These are phyloP conservation scores for Gila orcuttii DNA, from an alignment of 2,113 vertebrate species.

Conservation along the genomic window DNA sequence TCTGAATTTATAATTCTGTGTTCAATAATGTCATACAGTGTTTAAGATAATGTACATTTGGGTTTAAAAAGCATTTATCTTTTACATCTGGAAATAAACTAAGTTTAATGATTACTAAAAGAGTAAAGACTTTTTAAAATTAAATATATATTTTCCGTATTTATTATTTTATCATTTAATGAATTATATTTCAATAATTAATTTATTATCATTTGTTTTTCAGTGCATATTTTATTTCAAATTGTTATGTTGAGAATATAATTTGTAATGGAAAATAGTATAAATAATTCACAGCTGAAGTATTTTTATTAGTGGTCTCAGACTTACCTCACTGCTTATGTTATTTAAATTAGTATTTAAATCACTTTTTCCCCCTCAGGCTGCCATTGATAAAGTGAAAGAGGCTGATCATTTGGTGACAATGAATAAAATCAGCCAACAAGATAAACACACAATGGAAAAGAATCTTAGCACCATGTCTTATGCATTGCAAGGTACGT, in stretches of 20 bases:
- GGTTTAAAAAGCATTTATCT: background rate
- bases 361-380: constrained; percentile 64
- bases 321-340: background rate
- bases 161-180: too few relatives aligned
- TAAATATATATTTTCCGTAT: too few relatives aligned
- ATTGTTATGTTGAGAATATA: too few relatives aligned
- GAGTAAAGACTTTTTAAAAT: too few relatives aligned
- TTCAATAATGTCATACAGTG: too few relatives aligned
- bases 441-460: constrained; percentile 84
- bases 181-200: too few relatives aligned
- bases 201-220: too few relatives aligned
- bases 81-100: too few relatives aligned
- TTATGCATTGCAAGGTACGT: constrained; percentile 83
- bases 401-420: constrained; percentile 86
- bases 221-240: too few relatives aligned
- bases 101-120: too few relatives aligned
- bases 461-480: constrained; percentile 86
- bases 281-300: background rate
- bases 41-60: background rate
- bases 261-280: too few relatives aligned
- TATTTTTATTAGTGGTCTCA: background rate
- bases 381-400: constrained; percentile 87
- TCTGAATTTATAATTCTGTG: too few relatives aligned
- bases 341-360: background rate
- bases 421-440: constrained; percentile 81